These are phyloP conservation scores for Chiroxiphia lanceolata DNA, from an alignment of 2,797 vertebrate species.

Conservation along the genomic window DNA sequence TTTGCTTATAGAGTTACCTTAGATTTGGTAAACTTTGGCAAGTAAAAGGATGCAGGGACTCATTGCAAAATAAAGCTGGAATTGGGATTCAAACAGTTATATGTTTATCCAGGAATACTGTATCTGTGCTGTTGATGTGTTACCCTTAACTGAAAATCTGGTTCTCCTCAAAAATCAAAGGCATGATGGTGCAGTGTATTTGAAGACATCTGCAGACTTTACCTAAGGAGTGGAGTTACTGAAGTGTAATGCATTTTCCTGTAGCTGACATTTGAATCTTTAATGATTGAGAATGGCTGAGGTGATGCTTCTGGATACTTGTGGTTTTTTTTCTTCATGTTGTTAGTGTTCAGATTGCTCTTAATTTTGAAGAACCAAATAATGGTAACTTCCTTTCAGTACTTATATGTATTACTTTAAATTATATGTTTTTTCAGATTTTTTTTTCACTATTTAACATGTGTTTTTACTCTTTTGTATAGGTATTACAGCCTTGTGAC, in stretches of 20 bases:
- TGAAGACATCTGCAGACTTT: neutral
- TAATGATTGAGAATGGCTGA: neutral
- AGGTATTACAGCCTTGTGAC: constrained; percentile 92
- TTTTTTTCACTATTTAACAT: neutral
- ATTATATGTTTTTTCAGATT: neutral
- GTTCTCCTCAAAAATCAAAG: neutral
- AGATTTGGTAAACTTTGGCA: neutral
- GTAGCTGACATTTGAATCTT: neutral
- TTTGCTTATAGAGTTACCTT: neutral
- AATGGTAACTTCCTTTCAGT: neutral
- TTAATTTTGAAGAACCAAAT: neutral
- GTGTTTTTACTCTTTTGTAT: neutral
- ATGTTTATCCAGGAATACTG: neutral
- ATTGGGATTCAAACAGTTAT: neutral
- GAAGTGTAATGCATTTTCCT: neutral
- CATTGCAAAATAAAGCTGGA: neutral
- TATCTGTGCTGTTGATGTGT: neutral
- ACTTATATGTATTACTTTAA: neutral
- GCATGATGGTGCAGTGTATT: neutral
- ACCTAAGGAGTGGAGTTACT: neutral
- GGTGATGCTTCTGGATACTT: neutral
- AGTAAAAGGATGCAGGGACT: neutral
- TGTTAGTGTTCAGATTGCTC: neutral
- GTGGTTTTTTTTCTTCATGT: neutral
- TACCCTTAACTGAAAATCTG: neutral